Conservation (phyloP, 2,888 invertebrate genomes). For the Rhagium mordax region DNA sequence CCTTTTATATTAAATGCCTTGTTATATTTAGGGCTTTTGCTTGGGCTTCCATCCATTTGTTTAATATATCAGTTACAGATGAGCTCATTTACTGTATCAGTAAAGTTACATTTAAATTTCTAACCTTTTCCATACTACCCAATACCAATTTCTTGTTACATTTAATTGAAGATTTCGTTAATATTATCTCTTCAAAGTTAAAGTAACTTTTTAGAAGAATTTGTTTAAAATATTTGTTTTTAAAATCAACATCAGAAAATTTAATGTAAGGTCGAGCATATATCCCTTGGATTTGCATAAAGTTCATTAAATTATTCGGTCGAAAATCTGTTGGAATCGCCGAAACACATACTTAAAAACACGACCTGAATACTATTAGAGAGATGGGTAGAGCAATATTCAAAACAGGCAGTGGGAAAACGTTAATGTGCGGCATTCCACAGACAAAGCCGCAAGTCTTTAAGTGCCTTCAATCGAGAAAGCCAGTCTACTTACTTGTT, state of each 20-base stretch:
- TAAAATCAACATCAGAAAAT: conserved; percentile 5
- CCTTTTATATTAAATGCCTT: too few species aligned
- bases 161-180: too few species aligned
- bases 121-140: too few species aligned
- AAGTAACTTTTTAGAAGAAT: neutral
- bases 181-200: too few species aligned
- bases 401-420: conserved; percentile 35
- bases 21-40: too few species aligned
- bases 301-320: conserved; percentile 24
- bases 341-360: conserved; percentile 27
- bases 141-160: too few species aligned
- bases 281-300: conserved; percentile 17
- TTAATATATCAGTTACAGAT: too few species aligned
- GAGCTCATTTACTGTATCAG: too few species aligned
- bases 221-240: neutral
- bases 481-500: conserved; percentile 5
- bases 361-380: conserved; percentile 32
- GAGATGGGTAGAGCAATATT: conserved; percentile 29
- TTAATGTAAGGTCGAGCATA: conserved; percentile 19
- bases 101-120: too few species aligned
- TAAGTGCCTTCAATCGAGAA: conserved; percentile 26
- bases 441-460: conserved; percentile 20
- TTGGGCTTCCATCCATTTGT: too few species aligned
- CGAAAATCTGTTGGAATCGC: conserved; percentile 17
- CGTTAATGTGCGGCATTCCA: conserved; percentile 36